Percentiles rank a stretch among this genome's conserved stretches.
phyloP scores from a whole-genome alignment of 2,113 vertebrate species.

The Charina bottae region DNA sequence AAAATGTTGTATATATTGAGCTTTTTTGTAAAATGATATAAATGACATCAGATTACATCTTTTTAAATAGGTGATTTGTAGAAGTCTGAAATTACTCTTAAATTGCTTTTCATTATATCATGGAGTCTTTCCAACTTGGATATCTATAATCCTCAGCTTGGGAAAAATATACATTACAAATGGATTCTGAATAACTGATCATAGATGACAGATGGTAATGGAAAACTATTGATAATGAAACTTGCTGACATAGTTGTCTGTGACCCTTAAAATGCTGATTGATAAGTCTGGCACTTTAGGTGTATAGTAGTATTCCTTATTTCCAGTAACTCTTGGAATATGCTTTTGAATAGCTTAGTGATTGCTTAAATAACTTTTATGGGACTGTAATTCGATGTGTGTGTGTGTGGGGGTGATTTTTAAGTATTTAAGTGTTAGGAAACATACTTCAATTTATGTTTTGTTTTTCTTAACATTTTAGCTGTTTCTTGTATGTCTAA shows the following conservation, averaged over 20 bases:
- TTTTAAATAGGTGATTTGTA: slow-evolving; percentile 60
- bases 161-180: slow-evolving; percentile 57
- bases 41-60: slow-evolving; percentile 51
- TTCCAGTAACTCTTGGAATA: not conserved
- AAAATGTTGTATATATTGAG: not conserved
- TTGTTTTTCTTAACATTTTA: not conserved
- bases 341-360: not conserved
- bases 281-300: slow-evolving; percentile 16
- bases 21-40: slow-evolving; percentile 19
- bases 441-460: not conserved
- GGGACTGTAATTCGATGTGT: not conserved
- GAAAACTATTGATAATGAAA: slow-evolving; percentile 45
- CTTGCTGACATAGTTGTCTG: slow-evolving; percentile 43
- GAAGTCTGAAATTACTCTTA: slow-evolving; percentile 64
- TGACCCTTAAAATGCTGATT: slow-evolving; percentile 4
- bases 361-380: not conserved
- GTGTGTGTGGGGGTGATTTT: not conserved
- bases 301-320: slow-evolving; percentile 14
- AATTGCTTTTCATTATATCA: slow-evolving; percentile 70
- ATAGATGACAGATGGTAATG: slow-evolving; percentile 46
- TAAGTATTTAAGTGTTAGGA: not conserved
- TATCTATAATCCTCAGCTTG: slow-evolving; percentile 45
- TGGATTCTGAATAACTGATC: slow-evolving; percentile 47
- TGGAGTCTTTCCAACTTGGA: slow-evolving; percentile 63
- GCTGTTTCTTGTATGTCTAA: not conserved